Conservation (phyloP, 2,113 vertebrate genomes). For the Rissa tridactyla region DNA sequence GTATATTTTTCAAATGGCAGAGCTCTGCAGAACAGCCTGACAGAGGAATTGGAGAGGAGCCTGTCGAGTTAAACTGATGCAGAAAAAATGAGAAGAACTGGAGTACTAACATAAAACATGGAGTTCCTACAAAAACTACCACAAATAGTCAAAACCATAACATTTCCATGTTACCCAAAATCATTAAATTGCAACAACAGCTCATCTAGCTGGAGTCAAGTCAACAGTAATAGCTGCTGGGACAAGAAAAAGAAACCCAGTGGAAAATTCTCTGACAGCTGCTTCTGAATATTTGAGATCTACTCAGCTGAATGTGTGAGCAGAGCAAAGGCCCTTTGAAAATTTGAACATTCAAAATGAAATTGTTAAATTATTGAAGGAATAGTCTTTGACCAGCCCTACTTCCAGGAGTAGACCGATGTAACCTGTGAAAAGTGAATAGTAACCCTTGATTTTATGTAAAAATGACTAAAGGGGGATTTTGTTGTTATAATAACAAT, state of each 20-base stretch:
- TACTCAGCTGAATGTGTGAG: neutral
- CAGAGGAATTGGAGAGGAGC: neutral
- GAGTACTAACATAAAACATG: neutral
- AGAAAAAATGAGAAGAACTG: neutral
- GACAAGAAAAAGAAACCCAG: constrained; percentile 1
- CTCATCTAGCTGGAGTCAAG: neutral
- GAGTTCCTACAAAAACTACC: neutral
- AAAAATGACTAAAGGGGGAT: neutral
- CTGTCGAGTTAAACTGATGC: neutral
- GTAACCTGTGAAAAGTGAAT: neutral
- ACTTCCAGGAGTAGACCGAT: neutral
- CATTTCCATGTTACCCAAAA: constrained; percentile 21
- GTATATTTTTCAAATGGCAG: neutral
- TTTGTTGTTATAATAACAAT: neutral
- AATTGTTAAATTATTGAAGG: neutral
- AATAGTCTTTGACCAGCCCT: neutral
- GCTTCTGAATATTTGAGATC: constrained; percentile 21
- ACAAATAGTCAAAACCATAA: neutral
- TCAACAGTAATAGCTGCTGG: neutral
- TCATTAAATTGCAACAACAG: neutral
- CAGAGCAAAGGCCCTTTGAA: neutral
- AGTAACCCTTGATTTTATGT: neutral
- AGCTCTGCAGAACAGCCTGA: neutral
- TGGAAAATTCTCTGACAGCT: constrained; percentile 37
- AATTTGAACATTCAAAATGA: neutral